These are phyloP conservation scores for Hystrix brachyura DNA, from an alignment of 2,113 vertebrate species.

Conservation along the genomic window DNA sequence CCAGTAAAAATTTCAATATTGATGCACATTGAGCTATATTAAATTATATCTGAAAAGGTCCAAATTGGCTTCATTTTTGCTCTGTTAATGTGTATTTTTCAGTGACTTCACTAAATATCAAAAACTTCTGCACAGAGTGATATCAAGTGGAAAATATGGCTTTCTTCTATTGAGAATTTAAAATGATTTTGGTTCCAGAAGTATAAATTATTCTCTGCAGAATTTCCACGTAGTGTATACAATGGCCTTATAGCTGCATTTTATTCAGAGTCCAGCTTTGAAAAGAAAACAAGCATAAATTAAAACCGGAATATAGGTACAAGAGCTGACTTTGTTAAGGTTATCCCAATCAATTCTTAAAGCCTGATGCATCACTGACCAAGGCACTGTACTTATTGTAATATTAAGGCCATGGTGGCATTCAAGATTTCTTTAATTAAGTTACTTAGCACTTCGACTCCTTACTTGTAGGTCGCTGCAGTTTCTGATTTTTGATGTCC, in stretches of 20 bases:
- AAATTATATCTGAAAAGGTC: conserved; percentile 26
- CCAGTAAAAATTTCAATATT: conserved; percentile 31
- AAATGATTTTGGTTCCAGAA: conserved; percentile 55
- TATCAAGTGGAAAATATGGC: conserved; percentile 42
- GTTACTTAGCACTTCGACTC: neutral
- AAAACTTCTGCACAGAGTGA: neutral
- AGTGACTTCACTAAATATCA: conserved; percentile 43
- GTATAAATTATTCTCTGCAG: neutral
- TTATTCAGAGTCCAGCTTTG: conserved; percentile 3
- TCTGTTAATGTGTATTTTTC: conserved; percentile 51
- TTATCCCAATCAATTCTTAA: conserved; percentile 30
- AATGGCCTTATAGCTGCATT: neutral
- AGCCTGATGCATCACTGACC: neutral
- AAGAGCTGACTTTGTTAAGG: conserved; percentile 1
- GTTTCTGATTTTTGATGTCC: conserved; percentile 40
- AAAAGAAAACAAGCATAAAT: neutral
- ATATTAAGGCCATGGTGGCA: neutral
- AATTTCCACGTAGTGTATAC: neutral
- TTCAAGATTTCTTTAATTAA: conserved; percentile 49
- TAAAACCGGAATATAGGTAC: conserved; percentile 44
- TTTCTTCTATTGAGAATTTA: conserved; percentile 44
- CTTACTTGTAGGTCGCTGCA: conserved; percentile 7
- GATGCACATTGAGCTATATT: neutral
- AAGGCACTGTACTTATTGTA: neutral
- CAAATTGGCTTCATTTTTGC: conserved; percentile 38